phyloP scores from a whole-genome alignment of 2,113 vertebrate genomes.

The Thunnus thynnus region DNA sequence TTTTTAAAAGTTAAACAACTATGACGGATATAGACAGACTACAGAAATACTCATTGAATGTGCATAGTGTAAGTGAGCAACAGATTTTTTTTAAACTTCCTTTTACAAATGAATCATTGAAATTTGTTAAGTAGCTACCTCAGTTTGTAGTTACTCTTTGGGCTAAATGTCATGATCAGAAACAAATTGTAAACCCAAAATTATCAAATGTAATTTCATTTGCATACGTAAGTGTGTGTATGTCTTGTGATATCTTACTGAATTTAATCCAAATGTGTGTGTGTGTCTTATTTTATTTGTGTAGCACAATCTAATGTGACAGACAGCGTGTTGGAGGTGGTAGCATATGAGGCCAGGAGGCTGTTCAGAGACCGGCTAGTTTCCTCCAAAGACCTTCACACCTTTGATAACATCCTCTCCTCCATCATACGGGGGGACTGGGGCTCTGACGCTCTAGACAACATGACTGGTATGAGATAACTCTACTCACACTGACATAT shows the following conservation, averaged over 20 bases:
- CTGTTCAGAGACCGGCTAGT: conserved; percentile 96
- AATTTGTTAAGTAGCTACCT: not conserved
- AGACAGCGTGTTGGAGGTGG: conserved; percentile 93
- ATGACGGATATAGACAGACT: not conserved
- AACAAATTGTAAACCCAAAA: not conserved
- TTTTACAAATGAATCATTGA: not conserved
- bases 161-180: not conserved
- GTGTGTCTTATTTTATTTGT: conserved; percentile 8
- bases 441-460: conserved; percentile 91
- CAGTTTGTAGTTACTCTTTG: not conserved
- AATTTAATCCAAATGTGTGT: conserved; percentile 19
- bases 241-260: not conserved
- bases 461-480: conserved; percentile 89
- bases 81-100: not conserved
- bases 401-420: conserved; percentile 92
- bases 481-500: not conserved
- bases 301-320: conserved; percentile 86
- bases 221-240: not conserved
- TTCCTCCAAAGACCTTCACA: conserved; percentile 87
- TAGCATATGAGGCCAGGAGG: conserved; percentile 91
- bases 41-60: not conserved
- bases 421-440: conserved; percentile 93
- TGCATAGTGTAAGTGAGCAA: not conserved
- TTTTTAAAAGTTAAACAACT: not conserved
- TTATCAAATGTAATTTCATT: not conserved